Evolutionary conservation across 2,888 invertebrate genomes (phyloP).

Genomic region (Tuta absoluta): DNA sequence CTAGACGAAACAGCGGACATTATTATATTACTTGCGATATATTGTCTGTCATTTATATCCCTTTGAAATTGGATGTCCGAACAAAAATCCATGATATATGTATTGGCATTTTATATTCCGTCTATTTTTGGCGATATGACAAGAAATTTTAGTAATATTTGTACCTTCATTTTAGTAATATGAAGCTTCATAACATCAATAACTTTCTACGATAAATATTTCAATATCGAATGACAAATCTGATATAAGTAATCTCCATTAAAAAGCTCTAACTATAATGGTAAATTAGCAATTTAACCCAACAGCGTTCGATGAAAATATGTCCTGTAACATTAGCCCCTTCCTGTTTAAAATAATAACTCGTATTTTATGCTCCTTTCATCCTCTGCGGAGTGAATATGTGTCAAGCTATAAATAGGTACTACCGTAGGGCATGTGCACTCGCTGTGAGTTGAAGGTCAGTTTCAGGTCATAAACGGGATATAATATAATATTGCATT

Average conservation of each 20-base stretch:
- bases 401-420: background rate
- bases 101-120: background rate
- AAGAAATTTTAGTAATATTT: background rate
- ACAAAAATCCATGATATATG: background rate
- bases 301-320: background rate
- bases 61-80: conserved; percentile 21
- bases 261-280: background rate
- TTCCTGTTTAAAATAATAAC: conserved; percentile 2
- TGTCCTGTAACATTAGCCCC: background rate
- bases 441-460: background rate
- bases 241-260: too few species aligned
- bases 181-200: too few species aligned
- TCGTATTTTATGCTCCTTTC: background rate
- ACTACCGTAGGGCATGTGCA: background rate
- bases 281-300: background rate
- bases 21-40: conserved; percentile 40
- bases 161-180: background rate
- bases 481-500: conserved; percentile 8
- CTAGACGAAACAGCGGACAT: conserved; percentile 46
- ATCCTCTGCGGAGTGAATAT: background rate
- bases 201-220: background rate
- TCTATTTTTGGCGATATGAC: background rate
- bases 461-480: conserved; percentile 8
- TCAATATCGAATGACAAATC: background rate
- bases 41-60: conserved; percentile 42